Percentiles rank a stretch among this genome's conserved stretches.
Evolutionary conservation across 1,140 invertebrate species (phyloP).

Genomic region (Glossosoma conforme): DNA sequence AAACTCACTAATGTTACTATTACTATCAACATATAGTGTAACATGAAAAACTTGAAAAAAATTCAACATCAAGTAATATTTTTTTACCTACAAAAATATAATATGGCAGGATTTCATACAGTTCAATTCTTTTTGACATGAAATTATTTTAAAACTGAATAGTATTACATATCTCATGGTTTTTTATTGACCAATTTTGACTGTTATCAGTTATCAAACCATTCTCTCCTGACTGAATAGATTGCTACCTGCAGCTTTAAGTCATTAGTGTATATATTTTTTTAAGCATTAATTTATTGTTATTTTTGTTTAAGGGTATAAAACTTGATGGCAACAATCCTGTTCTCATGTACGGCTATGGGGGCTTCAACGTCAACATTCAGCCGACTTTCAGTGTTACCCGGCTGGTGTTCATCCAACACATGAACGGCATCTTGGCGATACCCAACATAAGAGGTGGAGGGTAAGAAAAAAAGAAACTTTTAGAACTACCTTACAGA

Average conservation of each 20-base stretch:
- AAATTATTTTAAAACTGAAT: no score
- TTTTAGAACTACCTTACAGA: constrained; percentile 46
- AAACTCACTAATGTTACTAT: no score
- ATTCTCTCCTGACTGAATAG: no score
- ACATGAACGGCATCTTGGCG: constrained; percentile 84
- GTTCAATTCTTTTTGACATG: no score
- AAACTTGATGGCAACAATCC: constrained; percentile 66
- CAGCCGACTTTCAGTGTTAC: constrained; percentile 81
- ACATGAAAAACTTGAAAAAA: no score
- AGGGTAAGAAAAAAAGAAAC: constrained; percentile 57
- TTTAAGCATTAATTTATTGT: constrained; percentile 7
- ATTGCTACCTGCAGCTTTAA: no score
- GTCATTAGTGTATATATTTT: no score
- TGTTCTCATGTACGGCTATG: constrained; percentile 92
- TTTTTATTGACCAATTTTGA: constrained; percentile 9
- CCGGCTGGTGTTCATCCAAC: constrained; percentile 83
- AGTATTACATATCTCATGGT: constrained; percentile 1
- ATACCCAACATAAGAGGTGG: constrained; percentile 95
- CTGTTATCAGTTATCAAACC: no score
- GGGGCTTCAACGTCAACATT: constrained; percentile 92
- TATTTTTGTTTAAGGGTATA: constrained; percentile 48
- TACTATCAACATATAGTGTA: no score
- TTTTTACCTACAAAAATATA: no score
- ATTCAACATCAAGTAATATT: no score
- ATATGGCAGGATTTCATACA: no score